A percentile compares a stretch with the other conserved stretches of the same genome.
Conservation (phyloP, 2,888 invertebrate species). For the Drosophila paramelanica region DNA sequence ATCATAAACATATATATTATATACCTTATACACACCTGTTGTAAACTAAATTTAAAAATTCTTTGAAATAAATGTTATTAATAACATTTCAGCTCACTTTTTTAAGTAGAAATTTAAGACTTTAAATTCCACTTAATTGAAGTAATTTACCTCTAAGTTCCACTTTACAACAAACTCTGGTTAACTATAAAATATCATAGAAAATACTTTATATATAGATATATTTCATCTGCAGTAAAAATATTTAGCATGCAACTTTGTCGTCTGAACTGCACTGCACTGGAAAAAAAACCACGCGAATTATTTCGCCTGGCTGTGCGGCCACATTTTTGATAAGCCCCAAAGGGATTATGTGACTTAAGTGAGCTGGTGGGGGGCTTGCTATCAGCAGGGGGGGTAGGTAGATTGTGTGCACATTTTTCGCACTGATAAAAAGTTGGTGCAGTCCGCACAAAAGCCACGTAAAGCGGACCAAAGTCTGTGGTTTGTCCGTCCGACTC, state of each 20-base stretch:
- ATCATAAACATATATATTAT: too few relatives aligned
- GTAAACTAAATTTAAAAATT: too few relatives aligned
- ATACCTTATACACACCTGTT: too few relatives aligned
- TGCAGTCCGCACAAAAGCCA: slow-evolving; percentile 39
- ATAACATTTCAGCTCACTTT: too few relatives aligned
- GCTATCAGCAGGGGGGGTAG: too few relatives aligned
- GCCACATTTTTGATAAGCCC: slow-evolving; percentile 52
- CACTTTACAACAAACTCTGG: slow-evolving; percentile 2
- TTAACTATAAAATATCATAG: not conserved
- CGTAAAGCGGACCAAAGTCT: slow-evolving; percentile 40
- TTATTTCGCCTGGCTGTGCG: slow-evolving; percentile 19
- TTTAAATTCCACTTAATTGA: not conserved
- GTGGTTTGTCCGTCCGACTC: slow-evolving; percentile 13
- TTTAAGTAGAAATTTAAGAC: not conserved
- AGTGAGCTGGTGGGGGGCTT: not conserved
- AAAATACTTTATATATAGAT: not conserved
- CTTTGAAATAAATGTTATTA: too few relatives aligned
- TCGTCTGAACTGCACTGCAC: slow-evolving; percentile 4
- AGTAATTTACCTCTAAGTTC: not conserved
- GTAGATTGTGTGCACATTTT: slow-evolving; percentile 8
- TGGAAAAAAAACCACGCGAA: not conserved
- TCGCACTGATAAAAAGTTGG: slow-evolving; percentile 64
- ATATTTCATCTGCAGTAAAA: not conserved
- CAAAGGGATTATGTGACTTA: slow-evolving; percentile 54
- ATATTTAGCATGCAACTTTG: slow-evolving; percentile 18